These are phyloP conservation scores for Eulemur macaco DNA, from an alignment of 2,113 vertebrate genomes.

Conservation along the genomic window DNA sequence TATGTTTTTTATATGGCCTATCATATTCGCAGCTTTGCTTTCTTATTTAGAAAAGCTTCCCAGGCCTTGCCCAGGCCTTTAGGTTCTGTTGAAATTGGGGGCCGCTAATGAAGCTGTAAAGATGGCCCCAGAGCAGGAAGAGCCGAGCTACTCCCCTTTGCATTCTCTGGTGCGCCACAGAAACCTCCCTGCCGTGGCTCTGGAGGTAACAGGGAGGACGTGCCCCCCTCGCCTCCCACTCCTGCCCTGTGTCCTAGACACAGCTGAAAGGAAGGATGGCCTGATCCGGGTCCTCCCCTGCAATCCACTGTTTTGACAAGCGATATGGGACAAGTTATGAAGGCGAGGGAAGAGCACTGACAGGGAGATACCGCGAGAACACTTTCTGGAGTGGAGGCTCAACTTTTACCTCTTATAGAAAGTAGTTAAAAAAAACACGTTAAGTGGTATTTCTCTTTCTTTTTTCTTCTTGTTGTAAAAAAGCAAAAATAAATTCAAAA, in stretches of 20 bases:
- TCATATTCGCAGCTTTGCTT: neutral
- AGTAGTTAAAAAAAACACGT: neutral
- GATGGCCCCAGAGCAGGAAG: neutral
- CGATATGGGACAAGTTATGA: constrained; percentile 29
- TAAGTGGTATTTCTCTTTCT: neutral
- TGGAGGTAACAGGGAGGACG: neutral
- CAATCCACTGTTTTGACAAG: constrained; percentile 50
- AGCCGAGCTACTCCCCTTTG: neutral
- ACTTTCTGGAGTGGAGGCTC: neutral
- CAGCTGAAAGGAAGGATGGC: constrained; percentile 70
- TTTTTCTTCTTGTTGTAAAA: constrained; percentile 18
- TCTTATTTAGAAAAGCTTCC: neutral
- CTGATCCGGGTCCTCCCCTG: constrained; percentile 58
- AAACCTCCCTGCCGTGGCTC: neutral
- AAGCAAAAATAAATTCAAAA: constrained; percentile 3
- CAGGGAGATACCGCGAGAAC: neutral
- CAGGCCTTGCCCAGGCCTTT: neutral
- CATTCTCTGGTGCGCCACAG: neutral
- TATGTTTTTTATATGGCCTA: neutral
- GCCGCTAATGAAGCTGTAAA: neutral
- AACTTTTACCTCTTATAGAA: constrained; percentile 33
- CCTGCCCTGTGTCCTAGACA: constrained; percentile 58
- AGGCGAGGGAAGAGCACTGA: neutral
- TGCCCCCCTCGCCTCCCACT: neutral
- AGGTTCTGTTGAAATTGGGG: neutral